These are phyloP conservation scores for Albula glossodonta DNA, from an alignment of 2,113 vertebrate species.

Conservation along the genomic window DNA sequence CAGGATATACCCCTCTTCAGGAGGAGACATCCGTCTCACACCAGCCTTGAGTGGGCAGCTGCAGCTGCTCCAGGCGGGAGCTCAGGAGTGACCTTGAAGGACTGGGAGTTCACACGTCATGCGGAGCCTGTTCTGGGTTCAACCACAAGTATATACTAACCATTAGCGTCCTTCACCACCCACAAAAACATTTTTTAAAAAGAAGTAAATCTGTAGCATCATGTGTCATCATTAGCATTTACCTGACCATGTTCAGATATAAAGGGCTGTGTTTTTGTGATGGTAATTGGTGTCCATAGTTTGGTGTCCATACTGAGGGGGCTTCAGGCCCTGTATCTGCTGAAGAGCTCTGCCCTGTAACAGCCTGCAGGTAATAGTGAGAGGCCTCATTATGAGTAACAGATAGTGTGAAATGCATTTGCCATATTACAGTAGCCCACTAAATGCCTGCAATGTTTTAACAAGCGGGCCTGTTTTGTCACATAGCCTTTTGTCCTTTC, in stretches of 20 bases:
- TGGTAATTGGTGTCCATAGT: slow-evolving; percentile 1
- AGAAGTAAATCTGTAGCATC: no score
- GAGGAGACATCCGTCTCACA: not conserved
- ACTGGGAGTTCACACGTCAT: not conserved
- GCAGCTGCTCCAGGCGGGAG: not conserved
- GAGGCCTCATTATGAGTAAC: not conserved
- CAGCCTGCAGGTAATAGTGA: not conserved
- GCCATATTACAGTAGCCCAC: not conserved
- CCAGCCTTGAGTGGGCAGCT: not conserved
- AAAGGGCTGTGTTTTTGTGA: not conserved
- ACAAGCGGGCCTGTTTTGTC: not conserved
- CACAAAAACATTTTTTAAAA: not conserved
- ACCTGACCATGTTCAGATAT: not conserved
- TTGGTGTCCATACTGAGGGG: no score
- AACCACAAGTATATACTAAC: not conserved
- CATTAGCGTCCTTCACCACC: not conserved
- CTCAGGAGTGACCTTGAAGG: not conserved
- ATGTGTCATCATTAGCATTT: not conserved
- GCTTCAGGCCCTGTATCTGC: not conserved
- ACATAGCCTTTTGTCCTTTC: not conserved
- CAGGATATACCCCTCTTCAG: not conserved
- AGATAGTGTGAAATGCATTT: not conserved
- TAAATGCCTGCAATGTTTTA: not conserved
- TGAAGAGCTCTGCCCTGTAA: not conserved
- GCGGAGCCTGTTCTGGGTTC: not conserved